A percentile compares a stretch with the other conserved stretches of the same genome.
Evolutionary conservation across 1,140 invertebrate species (phyloP).

Genomic region (Cydia amplana): DNA sequence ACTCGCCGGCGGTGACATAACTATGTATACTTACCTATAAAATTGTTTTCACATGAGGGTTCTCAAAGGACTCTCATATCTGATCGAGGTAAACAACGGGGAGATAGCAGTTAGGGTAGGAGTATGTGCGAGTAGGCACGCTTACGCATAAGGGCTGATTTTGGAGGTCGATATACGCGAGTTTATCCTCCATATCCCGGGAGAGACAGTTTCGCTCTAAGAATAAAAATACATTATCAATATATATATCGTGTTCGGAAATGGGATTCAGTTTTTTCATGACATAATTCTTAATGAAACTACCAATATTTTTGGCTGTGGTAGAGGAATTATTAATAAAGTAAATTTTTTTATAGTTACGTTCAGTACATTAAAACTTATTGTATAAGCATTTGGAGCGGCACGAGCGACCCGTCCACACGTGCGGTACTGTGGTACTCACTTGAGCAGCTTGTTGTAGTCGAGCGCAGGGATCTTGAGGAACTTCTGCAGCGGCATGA

Average conservation of each 20-base stretch:
- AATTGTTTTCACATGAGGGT: conserved; percentile 30
- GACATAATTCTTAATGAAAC: no score
- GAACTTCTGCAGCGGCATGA: conserved; percentile 96
- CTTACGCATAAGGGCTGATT: conserved; percentile 1
- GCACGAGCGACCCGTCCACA: conserved; percentile 87
- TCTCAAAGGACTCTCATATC: conserved; percentile 26
- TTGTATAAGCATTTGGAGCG: conserved; percentile 83
- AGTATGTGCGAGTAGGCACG: not conserved
- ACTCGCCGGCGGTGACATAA: not conserved
- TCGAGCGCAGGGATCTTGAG: conserved; percentile 95
- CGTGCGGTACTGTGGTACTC: conserved; percentile 85
- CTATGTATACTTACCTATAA: conserved; percentile 5
- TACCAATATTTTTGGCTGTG: no score
- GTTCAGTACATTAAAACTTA: no score
- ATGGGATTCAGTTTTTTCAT: no score
- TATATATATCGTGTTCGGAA: no score
- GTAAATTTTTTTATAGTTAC: conserved; percentile 59
- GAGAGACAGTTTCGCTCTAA: not conserved
- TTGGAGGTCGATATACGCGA: not conserved
- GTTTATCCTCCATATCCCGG: not conserved
- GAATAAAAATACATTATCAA: not conserved
- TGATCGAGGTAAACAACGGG: conserved; percentile 30
- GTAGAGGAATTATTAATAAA: conserved; percentile 89
- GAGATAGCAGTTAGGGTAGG: conserved; percentile 15
- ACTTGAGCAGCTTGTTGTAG: conserved; percentile 93